A percentile compares a stretch with the other conserved stretches of the same genome.
These are phyloP conservation scores for Sminthurinus signatus DNA, from an alignment of 1,140 invertebrate genomes.

Conservation along the genomic window DNA sequence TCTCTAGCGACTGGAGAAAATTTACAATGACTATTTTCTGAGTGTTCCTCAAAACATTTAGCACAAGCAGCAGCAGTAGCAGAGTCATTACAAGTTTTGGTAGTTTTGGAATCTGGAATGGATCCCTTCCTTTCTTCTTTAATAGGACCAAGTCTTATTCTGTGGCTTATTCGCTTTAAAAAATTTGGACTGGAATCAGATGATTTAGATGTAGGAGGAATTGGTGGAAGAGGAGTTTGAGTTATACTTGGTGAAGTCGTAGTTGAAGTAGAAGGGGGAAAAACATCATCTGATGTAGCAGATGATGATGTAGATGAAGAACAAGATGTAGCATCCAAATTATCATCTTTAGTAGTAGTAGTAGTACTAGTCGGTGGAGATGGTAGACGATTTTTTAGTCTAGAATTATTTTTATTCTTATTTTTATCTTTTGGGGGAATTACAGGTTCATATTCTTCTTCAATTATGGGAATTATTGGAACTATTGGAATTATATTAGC, in stretches of 20 bases:
- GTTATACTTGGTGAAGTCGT: neutral
- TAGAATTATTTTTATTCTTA: too few species aligned
- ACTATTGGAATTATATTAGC: too few species aligned
- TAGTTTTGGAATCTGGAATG: neutral
- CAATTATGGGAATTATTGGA: too few species aligned
- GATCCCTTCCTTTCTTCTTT: slow-evolving; percentile 17
- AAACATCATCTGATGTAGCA: too few species aligned
- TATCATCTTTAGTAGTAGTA: neutral
- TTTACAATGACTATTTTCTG: slow-evolving; percentile 30
- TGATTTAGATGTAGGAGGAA: neutral
- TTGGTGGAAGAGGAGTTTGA: neutral
- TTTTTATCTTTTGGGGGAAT: too few species aligned
- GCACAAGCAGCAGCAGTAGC: slow-evolving; percentile 8
- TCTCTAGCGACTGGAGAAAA: slow-evolving; percentile 20
- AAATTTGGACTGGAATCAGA: slow-evolving; percentile 1
- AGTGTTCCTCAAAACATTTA: slow-evolving; percentile 27
- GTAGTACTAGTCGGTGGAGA: too few species aligned
- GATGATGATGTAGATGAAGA: neutral
- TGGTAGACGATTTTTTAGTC: too few species aligned
- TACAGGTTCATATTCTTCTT: too few species aligned
- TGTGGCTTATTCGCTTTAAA: slow-evolving; percentile 30
- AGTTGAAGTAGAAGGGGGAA: neutral
- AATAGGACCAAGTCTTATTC: slow-evolving; percentile 27
- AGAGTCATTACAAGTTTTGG: neutral
- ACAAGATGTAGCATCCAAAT: neutral